Percentiles rank a stretch among this genome's conserved stretches.
Evolutionary conservation across 2,797 vertebrate species (phyloP).

Genomic region (Hyperoplus lanceolatus): DNA sequence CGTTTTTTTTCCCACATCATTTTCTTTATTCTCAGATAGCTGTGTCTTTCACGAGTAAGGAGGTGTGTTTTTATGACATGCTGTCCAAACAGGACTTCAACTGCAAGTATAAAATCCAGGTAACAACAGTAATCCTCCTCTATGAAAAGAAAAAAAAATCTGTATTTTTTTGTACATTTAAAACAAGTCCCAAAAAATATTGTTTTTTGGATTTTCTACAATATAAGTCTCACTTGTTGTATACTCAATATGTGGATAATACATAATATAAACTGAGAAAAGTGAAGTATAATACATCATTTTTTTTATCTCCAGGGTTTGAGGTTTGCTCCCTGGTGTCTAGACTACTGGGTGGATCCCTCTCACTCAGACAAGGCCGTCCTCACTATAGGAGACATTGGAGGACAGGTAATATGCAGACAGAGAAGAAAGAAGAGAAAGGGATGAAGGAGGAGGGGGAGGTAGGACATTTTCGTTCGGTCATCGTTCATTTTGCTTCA

Average conservation of each 20-base stretch:
- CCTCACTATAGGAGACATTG: constrained; percentile 86
- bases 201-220: not conserved
- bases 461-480: not conserved
- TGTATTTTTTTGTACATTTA: not conserved
- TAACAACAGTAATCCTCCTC: constrained; percentile 24
- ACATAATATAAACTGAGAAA: not conserved
- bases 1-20: not conserved
- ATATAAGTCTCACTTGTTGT: not conserved
- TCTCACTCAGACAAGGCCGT: constrained; percentile 81
- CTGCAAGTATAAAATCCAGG: constrained; percentile 86
- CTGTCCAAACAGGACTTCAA: constrained; percentile 83
- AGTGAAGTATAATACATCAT: not conserved
- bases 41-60: constrained; percentile 88
- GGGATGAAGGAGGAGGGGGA: not conserved
- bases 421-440: not conserved
- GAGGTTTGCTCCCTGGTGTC: constrained; percentile 81
- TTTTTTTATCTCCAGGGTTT: constrained; percentile 74
- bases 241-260: not conserved
- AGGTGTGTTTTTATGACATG: constrained; percentile 90
- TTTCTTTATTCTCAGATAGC: constrained; percentile 78
- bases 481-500: not conserved
- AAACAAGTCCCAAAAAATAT: not conserved
- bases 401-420: constrained; percentile 84
- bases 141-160: not conserved
- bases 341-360: constrained; percentile 87